Conservation (phyloP, 2,888 invertebrate genomes). For the Apodemia hepburni region DNA sequence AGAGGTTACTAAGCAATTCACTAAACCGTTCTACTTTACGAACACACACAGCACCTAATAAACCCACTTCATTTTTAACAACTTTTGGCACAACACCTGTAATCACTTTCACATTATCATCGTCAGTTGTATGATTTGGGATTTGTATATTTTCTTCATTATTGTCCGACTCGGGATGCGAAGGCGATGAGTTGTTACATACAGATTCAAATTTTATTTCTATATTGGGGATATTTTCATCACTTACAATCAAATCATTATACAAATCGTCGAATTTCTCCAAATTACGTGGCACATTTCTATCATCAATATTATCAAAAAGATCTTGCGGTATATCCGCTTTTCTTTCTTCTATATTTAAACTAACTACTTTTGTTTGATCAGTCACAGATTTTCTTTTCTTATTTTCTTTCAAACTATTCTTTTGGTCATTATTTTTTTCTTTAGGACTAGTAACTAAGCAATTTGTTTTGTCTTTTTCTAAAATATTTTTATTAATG, state of each 20-base stretch:
- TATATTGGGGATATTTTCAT: constrained; percentile 37
- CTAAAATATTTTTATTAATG: constrained; percentile 70
- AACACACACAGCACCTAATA: constrained; percentile 72
- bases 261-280: constrained; percentile 66
- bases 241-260: constrained; percentile 53
- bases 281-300: constrained; percentile 47
- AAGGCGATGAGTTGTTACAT: constrained; percentile 28
- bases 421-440: constrained; percentile 53
- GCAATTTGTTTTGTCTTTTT: constrained; percentile 71
- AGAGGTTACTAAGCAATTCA: constrained; percentile 74
- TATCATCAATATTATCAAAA: constrained; percentile 58
- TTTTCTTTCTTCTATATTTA: constrained; percentile 38
- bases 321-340: constrained; percentile 54
- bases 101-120: constrained; percentile 48
- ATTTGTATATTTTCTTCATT: constrained; percentile 14
- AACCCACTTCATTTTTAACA: constrained; percentile 52
- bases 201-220: constrained; percentile 42
- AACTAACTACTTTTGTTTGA: constrained; percentile 44
- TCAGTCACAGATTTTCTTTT: constrained; percentile 43
- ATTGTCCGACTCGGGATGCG: constrained; percentile 21
- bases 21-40: constrained; percentile 74
- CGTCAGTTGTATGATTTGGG: constrained; percentile 29
- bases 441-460: constrained; percentile 64
- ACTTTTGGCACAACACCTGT: constrained; percentile 67
- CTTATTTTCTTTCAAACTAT: constrained; percentile 47